Base-by-base conservation (phyloP, 2,888 invertebrate genomes). In the Periphyllus acericola region DNA sequence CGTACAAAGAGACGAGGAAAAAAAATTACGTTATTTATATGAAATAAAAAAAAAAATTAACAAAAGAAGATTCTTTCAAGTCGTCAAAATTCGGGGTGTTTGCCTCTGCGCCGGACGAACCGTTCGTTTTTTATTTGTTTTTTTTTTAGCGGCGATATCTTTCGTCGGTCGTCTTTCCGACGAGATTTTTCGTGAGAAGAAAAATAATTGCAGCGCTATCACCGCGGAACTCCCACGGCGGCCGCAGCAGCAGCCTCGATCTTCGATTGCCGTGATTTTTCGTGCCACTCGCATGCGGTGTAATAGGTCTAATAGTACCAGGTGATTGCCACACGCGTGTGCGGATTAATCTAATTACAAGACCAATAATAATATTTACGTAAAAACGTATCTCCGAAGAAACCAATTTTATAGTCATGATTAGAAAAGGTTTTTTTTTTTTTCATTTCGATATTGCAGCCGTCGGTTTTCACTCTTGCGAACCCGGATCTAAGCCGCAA, bases 161-260 rank as follows among this genome's bases (percentile, higher is more conserved):
- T 79, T n/a, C 66, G n/a, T n/a, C 82, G 25, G 21, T 82, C 36
- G 46, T n/a, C 52, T 55, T 75, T 83, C n/a, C 21, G 52, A 52
- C 21, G 21, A 34, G 32, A 72, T 52, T 52, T 83, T 74, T 83
- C 82, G 55, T 36, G n/a, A 34, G n/a, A 55, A 34, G n/a, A 55
- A 83, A 25, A 29, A 32, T 32, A 71, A 46, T 46, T 46, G 5
- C 46, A n/a, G n/a, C n/a, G n/a, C 46, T 46, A 14, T 17, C 52
- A 32, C 9, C 9, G 11, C 32, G 74, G 74, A 83, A 72, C 82
- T 83, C 74, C 72, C 83, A 83, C 83, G 83, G 36, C 25, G 81
- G 68, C n/a, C n/a, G n/a, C n/a, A n/a, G 9, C 1, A 17, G n/a
- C 29, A 29, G 32, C 60, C 14, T 60, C n/a, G 66, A 25, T 36